Evolutionary conservation across 2,797 vertebrate species (phyloP), one percentile per base, ranked within the genome.

Genomic region (Hippopotamyrus pictus): DNA sequence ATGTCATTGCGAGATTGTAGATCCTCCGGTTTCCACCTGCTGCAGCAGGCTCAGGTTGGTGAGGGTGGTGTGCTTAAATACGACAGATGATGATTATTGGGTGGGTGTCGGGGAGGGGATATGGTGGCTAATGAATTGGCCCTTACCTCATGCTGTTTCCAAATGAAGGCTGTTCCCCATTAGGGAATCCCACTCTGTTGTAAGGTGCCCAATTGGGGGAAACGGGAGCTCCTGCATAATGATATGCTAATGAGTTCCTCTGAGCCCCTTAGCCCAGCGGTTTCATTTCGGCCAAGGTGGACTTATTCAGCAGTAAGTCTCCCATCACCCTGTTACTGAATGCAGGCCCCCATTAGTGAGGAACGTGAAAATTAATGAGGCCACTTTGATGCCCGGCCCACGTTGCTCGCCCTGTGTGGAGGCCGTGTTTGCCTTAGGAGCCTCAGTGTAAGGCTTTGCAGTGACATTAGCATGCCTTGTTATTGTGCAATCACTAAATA

Each of bases 191-290:
- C 14, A 11, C 41, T 76, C 88, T 57, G 44, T 44, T 54, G 44
- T 89, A 83, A 11, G 19, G 62, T 33, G n/a, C 4, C 59, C 6
- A 22, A 19, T 62, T 73, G n/a, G 54, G 3, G 25, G 14, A 82
- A 89, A 51, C 14, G 22, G 6, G 46, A 59, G 41, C 17, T 25
- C 11, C 84, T 5, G 50, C 57, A 22, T 89, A 87, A 89, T 17
- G 84, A 89, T 29, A 89, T 53, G 83, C 84, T 89, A 37, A 89
- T 69, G 88, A 89, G 48, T 8, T 62, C 76, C 88, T n/a, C 29
- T 14, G 88, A 17, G 79, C 54, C 88, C 57, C 79, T 85, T 19
- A 25, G 69, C 88, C 5, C 11, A 5, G 5, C 3, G 51, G 48
- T 89, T 69, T 73, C 82, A 86, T 86, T 84, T 89, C 83, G 5